A percentile compares a stretch with the other conserved stretches of the same genome.
Evolutionary conservation across 2,888 invertebrate species (phyloP).

Genomic region (Schizaphis graminum): DNA sequence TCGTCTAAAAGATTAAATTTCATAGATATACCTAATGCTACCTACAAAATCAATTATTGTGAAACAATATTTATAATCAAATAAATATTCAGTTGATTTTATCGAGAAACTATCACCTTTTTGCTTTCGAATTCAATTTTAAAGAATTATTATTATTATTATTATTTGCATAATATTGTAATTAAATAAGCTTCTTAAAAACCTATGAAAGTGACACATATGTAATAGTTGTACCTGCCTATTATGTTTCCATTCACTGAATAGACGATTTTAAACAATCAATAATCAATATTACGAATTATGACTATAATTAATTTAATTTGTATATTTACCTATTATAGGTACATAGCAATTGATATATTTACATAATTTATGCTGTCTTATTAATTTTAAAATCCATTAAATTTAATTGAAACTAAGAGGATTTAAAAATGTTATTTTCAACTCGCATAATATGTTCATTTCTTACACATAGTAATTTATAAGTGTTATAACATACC

Average conservation of each 20-base stretch:
- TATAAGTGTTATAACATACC: background rate
- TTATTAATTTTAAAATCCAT: background rate
- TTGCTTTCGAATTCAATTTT: conserved; percentile 31
- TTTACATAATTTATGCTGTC: background rate
- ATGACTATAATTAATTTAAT: background rate
- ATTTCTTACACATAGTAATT: background rate
- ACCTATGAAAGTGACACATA: background rate
- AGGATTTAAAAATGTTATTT: background rate
- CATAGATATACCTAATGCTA: background rate
- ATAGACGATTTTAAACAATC: background rate
- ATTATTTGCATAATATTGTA: conserved; percentile 6
- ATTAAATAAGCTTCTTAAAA: background rate
- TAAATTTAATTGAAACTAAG: background rate
- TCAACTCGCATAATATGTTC: background rate
- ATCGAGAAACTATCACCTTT: conserved; percentile 34
- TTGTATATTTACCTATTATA: background rate
- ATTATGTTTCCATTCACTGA: background rate
- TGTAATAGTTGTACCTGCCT: background rate
- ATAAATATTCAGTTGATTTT: background rate
- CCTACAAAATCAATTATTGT: background rate
- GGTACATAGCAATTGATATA: background rate
- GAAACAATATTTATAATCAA: background rate
- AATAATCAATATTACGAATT: background rate
- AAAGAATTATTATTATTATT: background rate
- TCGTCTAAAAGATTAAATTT: background rate